Percentiles rank a stretch among this genome's conserved stretches.
Evolutionary conservation across 2,113 vertebrate species (phyloP).

Genomic region (Bambusicola thoracicus): DNA sequence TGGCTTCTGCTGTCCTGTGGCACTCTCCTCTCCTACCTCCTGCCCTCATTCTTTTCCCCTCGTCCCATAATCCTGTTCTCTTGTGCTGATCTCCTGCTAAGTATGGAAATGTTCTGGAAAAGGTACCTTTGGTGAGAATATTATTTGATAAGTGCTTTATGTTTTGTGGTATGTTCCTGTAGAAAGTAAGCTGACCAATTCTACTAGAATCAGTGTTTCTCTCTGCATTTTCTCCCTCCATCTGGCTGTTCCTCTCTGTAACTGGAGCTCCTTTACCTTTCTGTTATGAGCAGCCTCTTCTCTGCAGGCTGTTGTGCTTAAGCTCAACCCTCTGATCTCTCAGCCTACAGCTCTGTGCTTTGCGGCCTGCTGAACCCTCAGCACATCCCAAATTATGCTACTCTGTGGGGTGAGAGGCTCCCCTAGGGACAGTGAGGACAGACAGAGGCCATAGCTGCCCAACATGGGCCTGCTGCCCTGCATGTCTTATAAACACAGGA

Average conservation of each 20-base stretch:
- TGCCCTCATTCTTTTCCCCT: not conserved
- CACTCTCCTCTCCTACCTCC: not conserved
- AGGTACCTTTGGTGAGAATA: not conserved
- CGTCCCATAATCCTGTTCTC: not conserved
- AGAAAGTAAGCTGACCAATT: not conserved
- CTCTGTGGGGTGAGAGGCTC: not conserved
- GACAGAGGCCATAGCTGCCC: not conserved
- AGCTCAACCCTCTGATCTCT: not conserved
- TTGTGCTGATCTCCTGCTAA: not conserved
- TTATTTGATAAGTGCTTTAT: not conserved
- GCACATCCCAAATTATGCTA: not conserved
- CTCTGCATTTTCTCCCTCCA: no score
- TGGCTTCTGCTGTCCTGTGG: rapidly evolving
- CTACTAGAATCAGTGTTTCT: not conserved
- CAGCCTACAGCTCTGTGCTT: not conserved
- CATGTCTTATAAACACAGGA: not conserved
- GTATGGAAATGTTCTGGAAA: not conserved
- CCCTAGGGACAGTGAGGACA: rapidly evolving
- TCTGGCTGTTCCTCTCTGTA: not conserved
- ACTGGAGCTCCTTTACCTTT: not conserved
- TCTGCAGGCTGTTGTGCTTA: not conserved
- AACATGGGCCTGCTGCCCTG: not conserved
- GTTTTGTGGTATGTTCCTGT: not conserved
- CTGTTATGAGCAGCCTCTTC: not conserved
- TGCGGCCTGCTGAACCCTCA: not conserved